Base-by-base conservation (phyloP, 2,888 invertebrate genomes). In the Agrochola litura region DNA sequence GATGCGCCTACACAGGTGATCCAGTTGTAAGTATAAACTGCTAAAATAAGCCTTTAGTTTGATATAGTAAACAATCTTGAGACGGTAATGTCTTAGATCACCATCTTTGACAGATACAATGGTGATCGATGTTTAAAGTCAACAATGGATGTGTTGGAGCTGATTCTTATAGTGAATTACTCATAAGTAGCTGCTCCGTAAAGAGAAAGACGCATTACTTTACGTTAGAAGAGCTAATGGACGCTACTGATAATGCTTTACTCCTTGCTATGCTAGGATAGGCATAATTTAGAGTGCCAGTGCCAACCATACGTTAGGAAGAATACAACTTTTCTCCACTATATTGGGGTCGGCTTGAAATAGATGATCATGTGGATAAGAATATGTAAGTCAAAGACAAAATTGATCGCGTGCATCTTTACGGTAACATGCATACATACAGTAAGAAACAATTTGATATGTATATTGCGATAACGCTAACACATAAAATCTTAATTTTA, bases 1-100 rank as follows among this genome's bases (percentile, higher is more conserved):
- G 70, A 66, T 64, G 83, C 71, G 56, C 80, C 83, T 83, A 81
- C 80, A 67, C 78, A 66, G 5, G 14, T 77, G 69, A 77, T 82
- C 83, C 49, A 77, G 83, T 70, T 77, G 4, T 25, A 37, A 37
- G n/a, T 56, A 37, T 82, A 52, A 64, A 66, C 49, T 69, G 37
- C 2, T 63, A 77, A 66, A 49, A 56, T n/a, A n/a, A 30, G 14
- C 30, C n/a, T 64, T 49, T 16, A 30, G 14, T 41, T 22, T 46
- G 65, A 52, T 46, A 52, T 49, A 64, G 41, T 78, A 25, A 63
- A 64, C 5, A 22, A 25, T 64, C 41, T 75, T 75, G 43, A 64
- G 9, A 52, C 54, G 19, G 2, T 41, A 19, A 61, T 66, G n/a
- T 69, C n/a, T 46, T 30, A 25, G 16, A 41, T n/a, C 9, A 30